Evolutionary conservation across 2,113 vertebrate species (phyloP).

Genomic region (Antigone vipio): DNA sequence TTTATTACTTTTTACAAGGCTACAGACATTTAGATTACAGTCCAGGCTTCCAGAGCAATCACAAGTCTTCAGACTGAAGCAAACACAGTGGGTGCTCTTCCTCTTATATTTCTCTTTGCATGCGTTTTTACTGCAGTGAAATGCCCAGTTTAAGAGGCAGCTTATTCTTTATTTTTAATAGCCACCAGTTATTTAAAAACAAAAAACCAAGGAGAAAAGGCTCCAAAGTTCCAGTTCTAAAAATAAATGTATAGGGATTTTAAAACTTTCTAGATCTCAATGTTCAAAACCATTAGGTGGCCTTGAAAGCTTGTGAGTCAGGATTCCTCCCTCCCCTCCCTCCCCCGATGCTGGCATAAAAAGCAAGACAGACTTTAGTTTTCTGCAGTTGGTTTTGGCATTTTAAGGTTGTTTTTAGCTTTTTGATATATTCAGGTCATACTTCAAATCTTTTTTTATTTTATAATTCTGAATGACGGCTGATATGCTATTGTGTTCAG

Average conservation of each 20-base stretch:
- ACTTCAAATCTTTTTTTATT: background rate
- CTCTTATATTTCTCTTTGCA: background rate
- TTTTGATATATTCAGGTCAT: background rate
- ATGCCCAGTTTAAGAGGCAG: background rate
- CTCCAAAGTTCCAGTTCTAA: background rate
- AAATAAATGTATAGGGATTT: background rate
- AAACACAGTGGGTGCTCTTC: background rate
- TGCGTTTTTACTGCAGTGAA: background rate
- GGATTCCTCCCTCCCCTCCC: background rate
- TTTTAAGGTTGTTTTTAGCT: conserved; percentile 31
- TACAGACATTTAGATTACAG: conserved; percentile 23
- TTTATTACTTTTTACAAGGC: conserved; percentile 48
- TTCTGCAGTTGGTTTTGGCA: background rate
- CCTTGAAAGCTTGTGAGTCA: background rate
- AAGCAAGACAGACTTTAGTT: conserved; percentile 18
- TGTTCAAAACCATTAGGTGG: background rate
- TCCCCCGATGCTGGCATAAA: background rate
- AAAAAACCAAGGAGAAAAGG: background rate
- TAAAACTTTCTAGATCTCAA: background rate
- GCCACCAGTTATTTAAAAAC: background rate
- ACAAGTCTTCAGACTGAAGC: background rate
- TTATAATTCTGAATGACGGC: background rate
- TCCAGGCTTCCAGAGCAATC: background rate
- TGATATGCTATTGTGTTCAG: background rate
- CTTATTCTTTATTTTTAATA: background rate